Conservation (phyloP, 2,113 vertebrate species). For the Bubo bubo region DNA sequence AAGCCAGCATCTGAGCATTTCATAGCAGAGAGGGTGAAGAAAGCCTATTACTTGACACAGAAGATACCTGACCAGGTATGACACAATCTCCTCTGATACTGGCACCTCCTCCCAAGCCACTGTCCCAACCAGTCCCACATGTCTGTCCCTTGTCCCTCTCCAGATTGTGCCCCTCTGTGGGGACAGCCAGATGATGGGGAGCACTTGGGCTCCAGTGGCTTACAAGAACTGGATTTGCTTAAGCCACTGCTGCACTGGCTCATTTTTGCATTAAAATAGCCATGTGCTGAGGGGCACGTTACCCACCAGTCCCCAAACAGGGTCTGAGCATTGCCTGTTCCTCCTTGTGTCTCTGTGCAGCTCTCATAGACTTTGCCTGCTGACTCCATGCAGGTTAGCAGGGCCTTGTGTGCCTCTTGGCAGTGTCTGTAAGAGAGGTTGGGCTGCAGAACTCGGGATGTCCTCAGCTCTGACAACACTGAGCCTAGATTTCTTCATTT, state of each 20-base stretch:
- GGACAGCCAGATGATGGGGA: neutral
- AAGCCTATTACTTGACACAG: constrained; percentile 85
- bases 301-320: neutral
- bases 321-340: neutral
- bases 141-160: neutral
- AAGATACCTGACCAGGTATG: constrained; percentile 85
- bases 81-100: neutral
- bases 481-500: neutral
- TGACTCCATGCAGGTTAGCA: neutral
- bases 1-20: constrained; percentile 71
- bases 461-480: neutral
- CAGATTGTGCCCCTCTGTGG: neutral
- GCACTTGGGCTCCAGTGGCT: neutral
- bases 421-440: neutral
- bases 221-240: neutral
- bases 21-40: constrained; percentile 89
- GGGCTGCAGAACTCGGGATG: neutral
- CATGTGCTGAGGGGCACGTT: fast-evolving
- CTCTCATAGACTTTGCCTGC: neutral
- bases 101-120: neutral
- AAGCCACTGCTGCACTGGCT: neutral
- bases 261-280: neutral
- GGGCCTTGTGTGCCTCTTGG: neutral
- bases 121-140: neutral
- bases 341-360: neutral